These are phyloP conservation scores for Empidonax alnorum DNA, from an alignment of 2,113 vertebrate genomes.

Conservation along the genomic window DNA sequence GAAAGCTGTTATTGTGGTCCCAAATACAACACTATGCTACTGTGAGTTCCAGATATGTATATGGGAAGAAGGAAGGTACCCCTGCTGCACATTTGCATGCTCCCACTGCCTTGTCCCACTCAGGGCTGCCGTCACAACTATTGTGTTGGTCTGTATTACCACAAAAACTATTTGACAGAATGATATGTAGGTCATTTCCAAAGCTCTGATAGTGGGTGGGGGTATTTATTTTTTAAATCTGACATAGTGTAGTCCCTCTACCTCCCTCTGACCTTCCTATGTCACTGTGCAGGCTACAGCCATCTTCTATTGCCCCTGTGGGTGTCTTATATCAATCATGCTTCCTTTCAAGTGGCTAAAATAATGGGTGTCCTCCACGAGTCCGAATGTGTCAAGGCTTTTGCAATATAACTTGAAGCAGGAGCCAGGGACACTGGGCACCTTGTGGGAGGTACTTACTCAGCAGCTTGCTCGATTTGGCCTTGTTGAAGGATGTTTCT, in stretches of 20 bases:
- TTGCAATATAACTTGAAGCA: neutral
- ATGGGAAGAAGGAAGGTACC: neutral
- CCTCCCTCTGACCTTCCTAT: slow-evolving; percentile 53
- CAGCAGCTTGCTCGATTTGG: slow-evolving; percentile 36
- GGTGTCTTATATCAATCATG: slow-evolving; percentile 63
- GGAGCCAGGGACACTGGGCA: slow-evolving; percentile 13
- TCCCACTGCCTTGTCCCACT: neutral
- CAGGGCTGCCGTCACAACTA: neutral
- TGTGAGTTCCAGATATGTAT: neutral
- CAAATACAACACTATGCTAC: neutral
- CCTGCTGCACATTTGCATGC: neutral
- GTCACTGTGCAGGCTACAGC: slow-evolving; percentile 23
- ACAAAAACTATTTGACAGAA: neutral
- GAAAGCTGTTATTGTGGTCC: neutral
- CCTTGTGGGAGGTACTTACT: slow-evolving; percentile 43
- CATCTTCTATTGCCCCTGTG: slow-evolving; percentile 55
- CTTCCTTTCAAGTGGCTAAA: slow-evolving; percentile 53
- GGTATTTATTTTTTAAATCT: slow-evolving; percentile 44
- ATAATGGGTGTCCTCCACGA: slow-evolving; percentile 54
- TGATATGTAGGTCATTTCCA: neutral
- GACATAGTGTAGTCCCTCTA: neutral
- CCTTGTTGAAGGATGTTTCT: neutral
- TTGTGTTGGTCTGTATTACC: neutral
- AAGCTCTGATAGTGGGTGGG: neutral
- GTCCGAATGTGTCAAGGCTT: slow-evolving; percentile 63